phyloP scores from a whole-genome alignment of 2,888 invertebrate species.

The Thera britannica region DNA sequence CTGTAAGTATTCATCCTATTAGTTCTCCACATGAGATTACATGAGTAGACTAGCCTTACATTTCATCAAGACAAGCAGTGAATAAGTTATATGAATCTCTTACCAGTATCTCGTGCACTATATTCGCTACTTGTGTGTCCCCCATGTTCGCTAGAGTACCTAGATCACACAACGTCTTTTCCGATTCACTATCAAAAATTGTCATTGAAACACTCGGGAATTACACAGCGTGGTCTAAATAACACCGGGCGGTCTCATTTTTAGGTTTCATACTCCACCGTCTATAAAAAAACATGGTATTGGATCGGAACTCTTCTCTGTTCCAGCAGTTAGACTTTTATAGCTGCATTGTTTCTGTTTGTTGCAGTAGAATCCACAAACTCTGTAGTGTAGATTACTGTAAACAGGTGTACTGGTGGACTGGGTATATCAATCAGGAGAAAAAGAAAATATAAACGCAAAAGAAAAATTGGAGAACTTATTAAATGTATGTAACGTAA shows the following conservation, averaged over 20 bases:
- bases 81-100: constrained; percentile 50
- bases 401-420: too few relatives aligned
- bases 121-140: constrained; percentile 86
- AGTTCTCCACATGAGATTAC: neutral
- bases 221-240: constrained; percentile 11
- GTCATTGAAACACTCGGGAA: constrained; percentile 21
- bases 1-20: constrained; percentile 62
- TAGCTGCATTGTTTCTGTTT: too few relatives aligned
- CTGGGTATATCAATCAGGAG: too few relatives aligned
- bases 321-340: too few relatives aligned
- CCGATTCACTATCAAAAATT: constrained; percentile 25
- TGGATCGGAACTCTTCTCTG: too few relatives aligned
- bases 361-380: too few relatives aligned
- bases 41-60: neutral
- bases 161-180: constrained; percentile 22
- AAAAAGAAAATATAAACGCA: too few relatives aligned
- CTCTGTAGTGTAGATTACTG: too few relatives aligned
- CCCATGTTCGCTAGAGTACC: constrained; percentile 70
- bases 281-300: too few relatives aligned
- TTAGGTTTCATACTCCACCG: neutral
- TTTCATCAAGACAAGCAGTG: neutral
- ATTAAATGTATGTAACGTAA: too few relatives aligned
- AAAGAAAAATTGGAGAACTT: too few relatives aligned
- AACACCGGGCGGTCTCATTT: neutral
- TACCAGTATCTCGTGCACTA: constrained; percentile 88